A percentile compares a stretch with the other conserved stretches of the same genome.
Conservation (phyloP, 1,140 invertebrate genomes). For the Drosophila subpulchrella region DNA sequence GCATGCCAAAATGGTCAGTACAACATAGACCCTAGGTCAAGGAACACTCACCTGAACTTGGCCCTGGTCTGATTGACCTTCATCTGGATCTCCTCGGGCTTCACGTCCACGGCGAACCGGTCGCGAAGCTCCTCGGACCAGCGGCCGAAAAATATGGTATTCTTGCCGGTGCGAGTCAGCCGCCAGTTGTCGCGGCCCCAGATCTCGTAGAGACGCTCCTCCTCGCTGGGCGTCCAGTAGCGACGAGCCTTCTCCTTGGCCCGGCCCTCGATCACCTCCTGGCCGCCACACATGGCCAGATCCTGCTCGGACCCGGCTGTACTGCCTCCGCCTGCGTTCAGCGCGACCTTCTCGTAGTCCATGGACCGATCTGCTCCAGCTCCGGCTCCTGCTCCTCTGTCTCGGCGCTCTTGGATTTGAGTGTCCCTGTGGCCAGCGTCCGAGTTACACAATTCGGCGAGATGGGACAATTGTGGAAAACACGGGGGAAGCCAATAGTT, state of each 20-base stretch:
- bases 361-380: conserved; percentile 21
- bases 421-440: not conserved
- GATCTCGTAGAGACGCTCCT: conserved; percentile 77
- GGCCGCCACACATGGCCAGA: conserved; percentile 57
- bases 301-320: conserved; percentile 47
- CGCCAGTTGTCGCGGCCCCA: conserved; percentile 82
- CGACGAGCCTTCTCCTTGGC: conserved; percentile 72
- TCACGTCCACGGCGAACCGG: conserved; percentile 70
- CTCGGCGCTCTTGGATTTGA: not conserved
- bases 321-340: conserved; percentile 50
- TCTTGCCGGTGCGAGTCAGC: conserved; percentile 74
- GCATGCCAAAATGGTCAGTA: not conserved
- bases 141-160: conserved; percentile 73
- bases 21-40: no score
- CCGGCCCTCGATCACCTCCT: conserved; percentile 60
- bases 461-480: not conserved
- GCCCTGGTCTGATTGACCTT: conserved; percentile 81
- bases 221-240: conserved; percentile 79
- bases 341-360: conserved; percentile 61
- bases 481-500: conserved; percentile 39
- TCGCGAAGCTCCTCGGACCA: conserved; percentile 76
- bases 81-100: conserved; percentile 78
- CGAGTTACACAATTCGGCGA: conserved; percentile 28
- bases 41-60: conserved; percentile 64
- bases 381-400: not conserved